Conservation (phyloP, 2,888 invertebrate species). For the Scaptomyza parva region DNA sequence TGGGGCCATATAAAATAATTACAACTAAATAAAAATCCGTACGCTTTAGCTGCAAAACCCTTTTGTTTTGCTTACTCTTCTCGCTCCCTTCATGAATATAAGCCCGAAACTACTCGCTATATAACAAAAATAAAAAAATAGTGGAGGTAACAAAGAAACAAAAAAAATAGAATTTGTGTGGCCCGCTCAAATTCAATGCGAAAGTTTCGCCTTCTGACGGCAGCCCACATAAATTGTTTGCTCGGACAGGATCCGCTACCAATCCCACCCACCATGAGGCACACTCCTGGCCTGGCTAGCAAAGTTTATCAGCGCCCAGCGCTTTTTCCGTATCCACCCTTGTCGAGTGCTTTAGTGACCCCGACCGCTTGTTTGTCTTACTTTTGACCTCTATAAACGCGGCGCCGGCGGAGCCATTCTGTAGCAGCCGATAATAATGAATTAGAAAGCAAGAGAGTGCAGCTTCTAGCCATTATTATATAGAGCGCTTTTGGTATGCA, state of each 20-base stretch:
- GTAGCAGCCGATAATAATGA: conserved; percentile 72
- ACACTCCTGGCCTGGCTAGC: conserved; percentile 43
- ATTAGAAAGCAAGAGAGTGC: conserved; percentile 51
- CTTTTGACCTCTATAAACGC: conserved; percentile 77
- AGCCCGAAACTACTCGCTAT: conserved; percentile 60
- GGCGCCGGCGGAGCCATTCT: conserved; percentile 41
- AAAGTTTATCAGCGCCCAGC: conserved; percentile 72
- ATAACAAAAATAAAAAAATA: conserved; percentile 17
- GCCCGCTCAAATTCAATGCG: conserved; percentile 80
- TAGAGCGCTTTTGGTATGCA: conserved; percentile 14
- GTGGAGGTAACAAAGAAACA: conserved; percentile 20
- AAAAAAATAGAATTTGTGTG: conserved; percentile 70
- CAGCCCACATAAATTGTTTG: conserved; percentile 77
- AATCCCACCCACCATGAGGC: conserved; percentile 12
- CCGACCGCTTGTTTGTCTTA: conserved; percentile 76
- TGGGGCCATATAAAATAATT: conserved; percentile 76
- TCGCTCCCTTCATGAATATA: conserved; percentile 23
- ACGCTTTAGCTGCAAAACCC: conserved; percentile 81
- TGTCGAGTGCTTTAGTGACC: conserved; percentile 21
- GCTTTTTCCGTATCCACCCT: conserved; percentile 4
- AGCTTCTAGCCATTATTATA: conserved; percentile 22
- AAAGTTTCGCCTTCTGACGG: conserved; percentile 69
- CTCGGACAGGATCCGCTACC: conserved; percentile 20
- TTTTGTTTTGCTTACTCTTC: conserved; percentile 67
- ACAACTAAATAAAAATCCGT: conserved; percentile 80